Conservation (phyloP, 2,888 invertebrate genomes). For the Drosophila cognata region DNA sequence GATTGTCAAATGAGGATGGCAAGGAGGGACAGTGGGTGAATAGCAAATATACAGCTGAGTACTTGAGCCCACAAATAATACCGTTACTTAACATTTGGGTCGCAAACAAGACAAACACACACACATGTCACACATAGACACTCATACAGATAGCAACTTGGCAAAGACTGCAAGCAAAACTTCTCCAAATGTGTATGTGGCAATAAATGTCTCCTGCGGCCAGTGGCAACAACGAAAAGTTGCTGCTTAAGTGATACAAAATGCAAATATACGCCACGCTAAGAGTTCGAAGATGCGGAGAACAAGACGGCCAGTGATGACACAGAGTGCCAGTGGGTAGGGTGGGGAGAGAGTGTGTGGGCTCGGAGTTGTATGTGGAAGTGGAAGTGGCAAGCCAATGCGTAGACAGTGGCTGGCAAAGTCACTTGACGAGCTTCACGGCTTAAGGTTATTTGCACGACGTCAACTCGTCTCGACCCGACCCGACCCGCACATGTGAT, state of each 20-base stretch:
- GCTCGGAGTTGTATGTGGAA: conserved; percentile 2
- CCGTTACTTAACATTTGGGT: conserved; percentile 76
- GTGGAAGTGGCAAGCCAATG: conserved; percentile 12
- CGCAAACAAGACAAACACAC: conserved; percentile 47
- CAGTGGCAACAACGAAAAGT: conserved; percentile 62
- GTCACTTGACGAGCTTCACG: conserved; percentile 76
- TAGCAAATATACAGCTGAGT: conserved; percentile 17
- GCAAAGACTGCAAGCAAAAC: conserved; percentile 35
- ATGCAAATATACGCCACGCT: conserved; percentile 73
- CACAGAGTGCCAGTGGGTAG: background rate
- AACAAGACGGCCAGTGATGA: background rate
- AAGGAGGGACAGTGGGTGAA: background rate
- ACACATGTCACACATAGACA: conserved; percentile 6
- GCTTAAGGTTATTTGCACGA: conserved; percentile 75
- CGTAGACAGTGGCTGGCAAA: conserved; percentile 49
- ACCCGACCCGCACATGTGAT: conserved; percentile 19
- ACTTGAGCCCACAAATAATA: conserved; percentile 71
- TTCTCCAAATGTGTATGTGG: conserved; percentile 33
- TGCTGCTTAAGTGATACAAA: conserved; percentile 78
- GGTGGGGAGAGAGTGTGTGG: background rate
- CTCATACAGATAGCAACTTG: conserved; percentile 9
- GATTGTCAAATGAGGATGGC: conserved; percentile 55
- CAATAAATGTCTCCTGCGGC: conserved; percentile 79
- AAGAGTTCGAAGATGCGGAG: conserved; percentile 60
- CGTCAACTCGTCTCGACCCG: conserved; percentile 59